phyloP scores from a whole-genome alignment of 1,140 invertebrate genomes.

The Tetragonula clypearis region DNA sequence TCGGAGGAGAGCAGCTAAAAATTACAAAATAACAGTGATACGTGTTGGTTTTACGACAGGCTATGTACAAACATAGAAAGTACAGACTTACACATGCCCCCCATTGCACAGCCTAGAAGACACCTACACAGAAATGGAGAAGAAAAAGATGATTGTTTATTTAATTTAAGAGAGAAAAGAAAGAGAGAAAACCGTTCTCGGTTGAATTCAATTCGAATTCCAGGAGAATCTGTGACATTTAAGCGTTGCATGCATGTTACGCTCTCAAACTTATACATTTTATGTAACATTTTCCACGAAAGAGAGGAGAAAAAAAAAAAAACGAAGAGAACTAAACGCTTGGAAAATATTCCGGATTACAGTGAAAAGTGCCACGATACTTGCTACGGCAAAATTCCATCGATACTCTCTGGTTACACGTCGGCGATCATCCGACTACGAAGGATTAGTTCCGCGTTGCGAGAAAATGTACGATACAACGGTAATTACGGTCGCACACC shows the following conservation, averaged over 20 bases:
- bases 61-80: neutral
- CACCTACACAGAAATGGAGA: constrained; percentile 69
- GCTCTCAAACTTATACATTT: neutral
- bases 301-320: no score
- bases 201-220: neutral
- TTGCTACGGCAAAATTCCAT: constrained; percentile 14
- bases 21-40: constrained; percentile 40
- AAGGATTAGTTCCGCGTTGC: constrained; percentile 15
- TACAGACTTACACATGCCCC: constrained; percentile 77
- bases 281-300: neutral
- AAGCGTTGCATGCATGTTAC: constrained; percentile 8
- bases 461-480: neutral
- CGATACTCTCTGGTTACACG: neutral
- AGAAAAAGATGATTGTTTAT: neutral
- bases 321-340: neutral
- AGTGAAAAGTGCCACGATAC: neutral
- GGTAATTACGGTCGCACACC: neutral
- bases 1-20: constrained; percentile 84
- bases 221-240: neutral
- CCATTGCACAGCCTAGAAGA: constrained; percentile 77
- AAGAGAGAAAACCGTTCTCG: no score
- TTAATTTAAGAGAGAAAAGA: neutral
- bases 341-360: neutral
- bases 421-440: constrained; percentile 2
- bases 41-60: neutral